phyloP scores from a whole-genome alignment of 2,113 vertebrate genomes.

The Arenaria interpres region DNA sequence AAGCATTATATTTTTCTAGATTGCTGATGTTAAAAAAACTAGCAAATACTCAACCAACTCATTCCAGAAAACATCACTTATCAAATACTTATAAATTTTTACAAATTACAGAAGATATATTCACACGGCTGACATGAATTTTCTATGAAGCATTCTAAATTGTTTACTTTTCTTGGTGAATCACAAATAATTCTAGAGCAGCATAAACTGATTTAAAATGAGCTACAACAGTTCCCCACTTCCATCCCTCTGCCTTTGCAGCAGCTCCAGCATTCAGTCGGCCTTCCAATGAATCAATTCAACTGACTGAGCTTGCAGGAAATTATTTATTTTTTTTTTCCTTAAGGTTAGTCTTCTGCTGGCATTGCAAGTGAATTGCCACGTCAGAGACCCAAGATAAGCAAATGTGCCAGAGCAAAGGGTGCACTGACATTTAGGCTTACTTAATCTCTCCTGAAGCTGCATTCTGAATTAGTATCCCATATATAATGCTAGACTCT shows the following conservation, averaged over 20 bases:
- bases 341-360: not conserved
- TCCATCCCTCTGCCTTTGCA: not conserved
- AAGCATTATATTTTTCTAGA: not conserved
- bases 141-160: not conserved
- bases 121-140: not conserved
- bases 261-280: not conserved
- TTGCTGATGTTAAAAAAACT: not conserved
- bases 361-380: not conserved
- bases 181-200: not conserved
- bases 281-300: not conserved
- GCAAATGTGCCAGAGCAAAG: not conserved
- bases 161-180: not conserved
- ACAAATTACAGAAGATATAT: not conserved
- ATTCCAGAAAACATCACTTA: not conserved
- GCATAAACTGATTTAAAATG: not conserved
- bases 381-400: conserved; percentile 5
- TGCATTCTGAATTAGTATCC: not conserved
- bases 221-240: not conserved
- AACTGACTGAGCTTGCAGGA: not conserved
- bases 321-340: not conserved
- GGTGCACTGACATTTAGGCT: not conserved
- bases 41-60: not conserved
- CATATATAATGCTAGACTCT: not conserved
- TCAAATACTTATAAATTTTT: not conserved
- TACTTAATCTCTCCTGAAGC: not conserved